Evolutionary conservation across 2,113 vertebrate species (phyloP), one percentile per base, ranked within the genome.

Genomic region (Accipiter cooperii): DNA sequence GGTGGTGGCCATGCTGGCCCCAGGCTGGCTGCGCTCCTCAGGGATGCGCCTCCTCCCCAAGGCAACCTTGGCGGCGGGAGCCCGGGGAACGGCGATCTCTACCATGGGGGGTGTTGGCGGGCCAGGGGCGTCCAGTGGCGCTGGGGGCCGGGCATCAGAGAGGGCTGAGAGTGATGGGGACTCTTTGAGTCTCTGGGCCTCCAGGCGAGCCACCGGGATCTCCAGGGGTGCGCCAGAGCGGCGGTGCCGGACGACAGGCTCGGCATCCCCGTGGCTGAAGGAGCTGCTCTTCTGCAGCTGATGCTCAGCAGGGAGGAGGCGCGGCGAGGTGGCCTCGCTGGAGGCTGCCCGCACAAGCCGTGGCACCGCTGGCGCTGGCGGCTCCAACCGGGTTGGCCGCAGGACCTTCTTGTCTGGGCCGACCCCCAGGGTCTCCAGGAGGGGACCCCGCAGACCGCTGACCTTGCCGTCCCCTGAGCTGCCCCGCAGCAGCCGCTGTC

Each of bases 251-350:
- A 98, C 96, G 0, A 99, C 98, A 5, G 99, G 99, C 84, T 99
- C 99, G 0, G 98, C 96, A 6, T 99, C 99, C 0, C 99, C 99
- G 8, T 99, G 99, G 60, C 99, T 99, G 91, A 99, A 99, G 74
- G 99, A 99, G 71, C 99, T 99, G 96, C 99, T 99, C 96, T 99
- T 99, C 64, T 99, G 98, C 87, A 99, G 97, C 42, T 97, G 97
- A 54, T 97, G 98, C 97, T 99, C 99, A 0, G 98, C 80, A 5
- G 98, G 91, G 31, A 84, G 64, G n/a, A 98, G 96, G 95, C 96
- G 98, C 5, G 51, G 98, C 10, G 89, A 98, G 87, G 95, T 95
- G 13, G 98, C 98, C 92, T 99, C 99, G 4, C 98, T 99, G 66
- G 99, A 99, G 42, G 99, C 99, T 2, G 99, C 99, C 86, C 99